Evolutionary conservation across 2,113 vertebrate genomes (phyloP), one percentile per base, ranked within the genome.

Genomic region (Poecilia latipinna): DNA sequence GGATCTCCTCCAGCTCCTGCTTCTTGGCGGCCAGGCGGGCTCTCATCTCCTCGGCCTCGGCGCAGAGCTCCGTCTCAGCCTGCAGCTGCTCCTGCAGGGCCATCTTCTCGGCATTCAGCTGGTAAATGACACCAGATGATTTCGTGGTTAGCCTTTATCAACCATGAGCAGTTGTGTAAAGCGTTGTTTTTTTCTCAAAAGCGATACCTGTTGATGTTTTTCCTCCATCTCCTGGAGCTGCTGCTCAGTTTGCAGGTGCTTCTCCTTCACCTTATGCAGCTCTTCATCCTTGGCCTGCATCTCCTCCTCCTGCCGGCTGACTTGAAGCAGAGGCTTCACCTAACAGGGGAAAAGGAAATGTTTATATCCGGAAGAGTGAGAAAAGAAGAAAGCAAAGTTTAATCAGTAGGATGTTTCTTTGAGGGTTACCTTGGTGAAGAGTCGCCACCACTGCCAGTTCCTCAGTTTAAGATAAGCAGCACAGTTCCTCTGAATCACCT

Each of bases 401-500:
- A 29, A 8, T n/a, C 11, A 0, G 29, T 8, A n/a, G 61, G 15
- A 1, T 4, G 13, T 19, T 48, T 19, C 17, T 48, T 48, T 8
- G 19, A 51, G 48, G 48, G 67, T 78, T 88, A 98, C 98, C 96
- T 99, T 99, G 66, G 98, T 99, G 93, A 99, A 99, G 35, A 99
- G 91, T n/a, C 98, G 94, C 98, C 98, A 99, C 98, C 98, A 99
- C 61, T 99, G 98, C 98, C 98, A 99, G 94, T 99, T 99, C 33
- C 98, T 92, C 75, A 99, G 96, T 86, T 99, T 99, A 71, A 99
- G 89, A 86, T 99, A 99, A n/a, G 98, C 98, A 0, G 98, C 97
- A 8, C 98, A 99, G 94, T 99, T 99, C 77, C 98, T 96, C 94
- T 99, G 98, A 76, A 99, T 97, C 73, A 99, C 98, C 75, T 96